Evolutionary conservation across 2,888 invertebrate species (phyloP), one percentile per base, ranked within the genome.

Genomic region (Acanthosoma haemorrhoidale): DNA sequence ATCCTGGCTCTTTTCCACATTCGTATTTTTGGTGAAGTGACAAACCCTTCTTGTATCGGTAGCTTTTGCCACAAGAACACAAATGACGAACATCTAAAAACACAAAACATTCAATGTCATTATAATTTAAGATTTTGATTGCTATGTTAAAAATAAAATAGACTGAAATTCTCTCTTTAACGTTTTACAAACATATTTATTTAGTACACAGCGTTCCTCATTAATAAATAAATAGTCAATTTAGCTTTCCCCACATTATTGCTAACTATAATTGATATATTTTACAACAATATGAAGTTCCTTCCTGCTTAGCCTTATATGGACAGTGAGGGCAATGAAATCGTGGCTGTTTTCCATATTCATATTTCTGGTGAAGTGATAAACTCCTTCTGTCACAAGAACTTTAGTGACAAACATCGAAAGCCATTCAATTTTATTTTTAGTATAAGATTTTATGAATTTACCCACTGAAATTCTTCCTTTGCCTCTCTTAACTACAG

Each of bases 21-120:
- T 76, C 74, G 64, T 74, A 74, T 69, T 71, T 70, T 16, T 69
- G 71, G 58, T 75, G 75, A 15, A 72, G 70, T 57, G 71, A 74
- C 59, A 78, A 61, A 15, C 74, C 76, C 31, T 75, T 75, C 58
- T 75, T 75, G 67, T 70, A 73, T 31, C 69, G 60, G 31, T 74
- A 75, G 31, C 51, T 70, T 71, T 72, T 74, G 15, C 73, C 73
- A 43, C 74, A 75, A 31, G n/a, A 36, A 38, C 60, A 21, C 16
- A 68, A 64, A 8, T 25, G 58, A 25, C 29, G 32, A 58, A 6
- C 58, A 29, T 15, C 16, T 11, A 6, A 29, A 25, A 16, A 16
- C 11, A 15, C 25, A 59, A 59, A 9, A 58, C 15, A 25, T 6
- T 6, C n/a, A n/a, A n/a, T n/a, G n/a, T n/a, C n/a, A n/a, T n/a